Evolutionary conservation across 92 coral and sea anemone species (phyloP), one percentile per base, ranked within the genome.

Genomic region (Epizoanthus fatuus): DNA sequence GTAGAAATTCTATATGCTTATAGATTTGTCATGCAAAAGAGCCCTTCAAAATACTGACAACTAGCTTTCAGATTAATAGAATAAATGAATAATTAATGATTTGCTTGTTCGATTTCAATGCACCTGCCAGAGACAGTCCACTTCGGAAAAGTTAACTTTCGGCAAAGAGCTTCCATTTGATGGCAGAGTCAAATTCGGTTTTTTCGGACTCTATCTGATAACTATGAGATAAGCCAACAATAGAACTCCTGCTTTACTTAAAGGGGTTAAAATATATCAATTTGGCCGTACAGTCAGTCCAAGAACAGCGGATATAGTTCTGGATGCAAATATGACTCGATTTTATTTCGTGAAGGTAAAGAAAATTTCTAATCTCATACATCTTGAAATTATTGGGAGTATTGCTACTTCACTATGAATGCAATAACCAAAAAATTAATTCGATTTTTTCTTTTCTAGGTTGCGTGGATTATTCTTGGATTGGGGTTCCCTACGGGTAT

Each of bases 61-160:
- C 75, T 45, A 22, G 35, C 49, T 42, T 70, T 42, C 75, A 70
- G 55, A 44, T 70, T 70, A 70, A 17, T 45, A 45, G 22, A 8
- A 70, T 44, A 70, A 44, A 70, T 70, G 75, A 70, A 70, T 70
- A 44, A 70, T 70, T 70, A 70, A 70, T 70, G n/a, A 16, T 37
- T 37, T 49, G 29, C 16, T 70, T 70, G 75, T 70, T 44, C 56
- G 9, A 3, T 17, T 47, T 47, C 38, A 44, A 47, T 70, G 75
- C 75, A 70, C 75, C 75, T 70, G 75, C 39, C 75, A 1, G 57
- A 42, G 13, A n/a, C 49, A 17, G 16, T 70, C 57, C 32, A 70
- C 75, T 70, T 45, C 15, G 75, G 14, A 70, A 70, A 69, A 70
- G 55, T 54, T 8, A 42, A 42, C 75, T 70, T 49, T 70, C 38